Conservation (phyloP, 2,888 invertebrate genomes). For the Synergus gifuensis region DNA sequence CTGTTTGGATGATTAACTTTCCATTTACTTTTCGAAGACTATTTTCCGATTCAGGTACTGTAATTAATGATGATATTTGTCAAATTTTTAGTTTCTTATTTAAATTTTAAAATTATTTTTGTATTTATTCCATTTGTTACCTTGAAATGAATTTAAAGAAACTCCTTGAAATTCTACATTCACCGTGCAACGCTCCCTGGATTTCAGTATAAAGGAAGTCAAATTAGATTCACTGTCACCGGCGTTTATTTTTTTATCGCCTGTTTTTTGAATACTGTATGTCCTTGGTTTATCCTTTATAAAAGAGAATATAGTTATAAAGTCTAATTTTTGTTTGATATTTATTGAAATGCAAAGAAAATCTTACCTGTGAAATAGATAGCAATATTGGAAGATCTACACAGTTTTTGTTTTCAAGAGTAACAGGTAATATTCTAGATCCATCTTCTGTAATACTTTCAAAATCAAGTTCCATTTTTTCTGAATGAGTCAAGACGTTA, state of each 20-base stretch:
- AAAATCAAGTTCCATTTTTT: slow-evolving; percentile 64
- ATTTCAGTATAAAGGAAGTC: slow-evolving; percentile 51
- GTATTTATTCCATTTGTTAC: slow-evolving; percentile 46
- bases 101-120: not conserved
- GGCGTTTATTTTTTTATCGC: slow-evolving; percentile 54
- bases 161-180: slow-evolving; percentile 65
- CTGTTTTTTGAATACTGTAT: slow-evolving; percentile 62
- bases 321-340: not conserved
- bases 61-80: slow-evolving; percentile 38
- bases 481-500: slow-evolving; percentile 56
- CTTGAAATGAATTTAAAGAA: slow-evolving; percentile 53
- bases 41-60: slow-evolving; percentile 32
- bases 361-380: slow-evolving; percentile 64
- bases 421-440: slow-evolving; percentile 61
- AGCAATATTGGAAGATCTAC: slow-evolving; percentile 65
- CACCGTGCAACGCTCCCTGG: slow-evolving; percentile 54
- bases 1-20: slow-evolving; percentile 57
- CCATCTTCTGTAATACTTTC: slow-evolving; percentile 62
- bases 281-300: slow-evolving; percentile 60
- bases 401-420: slow-evolving; percentile 70
- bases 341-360: not conserved
- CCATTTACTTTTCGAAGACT: slow-evolving; percentile 45
- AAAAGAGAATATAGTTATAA: not conserved
- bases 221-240: slow-evolving; percentile 51
- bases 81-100: not conserved